These are phyloP conservation scores for Clavelina lepadiformis DNA, from an alignment of 23 tunicate genomes.

Conservation along the genomic window DNA sequence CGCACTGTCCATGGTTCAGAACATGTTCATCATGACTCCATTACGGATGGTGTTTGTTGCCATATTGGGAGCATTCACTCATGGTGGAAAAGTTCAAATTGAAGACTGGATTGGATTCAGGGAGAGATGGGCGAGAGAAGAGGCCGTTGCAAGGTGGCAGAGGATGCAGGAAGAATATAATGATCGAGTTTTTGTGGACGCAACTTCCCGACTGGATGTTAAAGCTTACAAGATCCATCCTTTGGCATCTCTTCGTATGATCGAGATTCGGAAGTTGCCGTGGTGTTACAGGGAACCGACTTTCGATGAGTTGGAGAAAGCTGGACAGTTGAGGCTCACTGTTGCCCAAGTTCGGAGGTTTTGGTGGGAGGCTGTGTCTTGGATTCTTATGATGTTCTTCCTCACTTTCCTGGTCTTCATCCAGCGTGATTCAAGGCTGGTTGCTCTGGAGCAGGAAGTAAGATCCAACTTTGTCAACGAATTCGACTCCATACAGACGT, in stretches of 20 bases:
- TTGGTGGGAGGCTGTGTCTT: constrained; percentile 46
- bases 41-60: constrained; percentile 29
- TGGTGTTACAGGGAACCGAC: constrained; percentile 42
- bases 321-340: constrained; percentile 59
- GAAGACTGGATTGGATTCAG: constrained; percentile 57
- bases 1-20: constrained; percentile 42
- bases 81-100: constrained; percentile 1
- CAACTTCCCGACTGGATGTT: too few relatives aligned
- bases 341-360: constrained; percentile 65
- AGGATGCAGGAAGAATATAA: constrained; percentile 8
- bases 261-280: constrained; percentile 17
- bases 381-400: constrained; percentile 35
- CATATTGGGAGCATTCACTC: not conserved
- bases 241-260: not conserved
- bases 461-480: constrained; percentile 8
- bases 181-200: too few relatives aligned
- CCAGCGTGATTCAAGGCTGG: constrained; percentile 36
- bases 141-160: constrained; percentile 47
- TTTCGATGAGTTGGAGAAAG: constrained; percentile 14
- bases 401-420: constrained; percentile 23
- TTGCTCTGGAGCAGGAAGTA: constrained; percentile 17
- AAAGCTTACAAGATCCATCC: too few relatives aligned
- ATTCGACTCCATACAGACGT: constrained; percentile 18
- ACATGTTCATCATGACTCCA: constrained; percentile 42
- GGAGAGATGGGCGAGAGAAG: constrained; percentile 19